Evolutionary conservation across 2,113 vertebrate genomes (phyloP), one percentile per base, ranked within the genome.

Genomic region (Pungitius pungitius): DNA sequence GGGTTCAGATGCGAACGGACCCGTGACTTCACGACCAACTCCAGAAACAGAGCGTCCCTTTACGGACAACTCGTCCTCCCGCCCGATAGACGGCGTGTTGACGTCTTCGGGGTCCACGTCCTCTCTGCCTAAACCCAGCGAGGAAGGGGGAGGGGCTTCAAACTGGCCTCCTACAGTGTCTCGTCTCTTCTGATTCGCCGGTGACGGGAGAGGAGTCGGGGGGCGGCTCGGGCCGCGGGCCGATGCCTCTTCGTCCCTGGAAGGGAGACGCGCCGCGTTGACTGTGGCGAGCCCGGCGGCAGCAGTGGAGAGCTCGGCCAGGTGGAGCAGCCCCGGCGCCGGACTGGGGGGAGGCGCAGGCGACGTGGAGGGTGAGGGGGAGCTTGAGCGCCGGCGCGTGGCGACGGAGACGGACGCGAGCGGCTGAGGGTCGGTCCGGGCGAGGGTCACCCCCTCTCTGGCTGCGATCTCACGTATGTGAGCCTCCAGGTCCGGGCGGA

Each of bases 391-490:
- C 61, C 77, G 91, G 51, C 73, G 77, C n/a, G 94, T 91, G 51
- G 95, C 52, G 14, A 92, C 93, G 37, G 92, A 91, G 80, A 94
- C 90, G 8, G 95, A 93, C 4, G 92, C 79, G 40, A 94, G 84
- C 5, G 92, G 88, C 45, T 81, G 86, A 5, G 88, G 51, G 8
- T 52, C 64, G 6, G 61, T 43, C 10, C 55, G 55, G 10, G 51
- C 54, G 61, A 73, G 82, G 20, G 1, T 51, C 0, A 90, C 42
- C 2, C 85, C 85, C 73, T 93, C 92, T 70, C 83, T 81, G 47
- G 81, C 80, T 11, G 88, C 89, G 0, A 92, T 88, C 67, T 90
- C 88, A 14, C 58, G 40, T 1, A 91, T 73, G 30, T 35, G 11
- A 2, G 73, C 57, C 3, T 85, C 86, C 30, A 80, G 18, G 4